Evolutionary conservation across 2,888 invertebrate genomes (phyloP).

Genomic region (Strigamia maritima): DNA sequence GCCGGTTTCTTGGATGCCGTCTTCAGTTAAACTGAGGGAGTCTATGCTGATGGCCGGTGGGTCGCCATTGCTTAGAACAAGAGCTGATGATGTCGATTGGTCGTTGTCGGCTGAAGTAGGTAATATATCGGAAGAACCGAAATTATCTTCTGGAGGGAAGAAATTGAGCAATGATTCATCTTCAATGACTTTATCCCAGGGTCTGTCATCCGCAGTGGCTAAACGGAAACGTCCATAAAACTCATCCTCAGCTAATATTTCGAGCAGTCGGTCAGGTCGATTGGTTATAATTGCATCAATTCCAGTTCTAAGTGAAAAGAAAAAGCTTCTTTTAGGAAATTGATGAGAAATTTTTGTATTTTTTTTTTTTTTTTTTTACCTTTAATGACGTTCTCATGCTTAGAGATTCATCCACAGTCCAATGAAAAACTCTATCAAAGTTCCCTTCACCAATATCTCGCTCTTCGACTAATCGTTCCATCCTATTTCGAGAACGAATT

Average conservation of each 20-base stretch:
- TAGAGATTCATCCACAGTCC: conserved; percentile 40
- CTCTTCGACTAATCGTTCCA: conserved; percentile 26
- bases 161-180: not conserved
- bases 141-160: too few species aligned
- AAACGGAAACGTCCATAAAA: conserved; percentile 43
- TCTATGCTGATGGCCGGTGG: not conserved
- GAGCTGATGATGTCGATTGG: not conserved
- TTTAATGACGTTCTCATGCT: conserved; percentile 35
- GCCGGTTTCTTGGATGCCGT: not conserved
- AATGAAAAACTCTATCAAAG: conserved; percentile 41
- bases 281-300: conserved; percentile 45
- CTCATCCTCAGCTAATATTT: conserved; percentile 43
- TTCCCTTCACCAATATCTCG: conserved; percentile 35
- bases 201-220: conserved; percentile 44
- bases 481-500: not conserved
- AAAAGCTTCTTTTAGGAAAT: not conserved
- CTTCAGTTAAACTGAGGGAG: not conserved
- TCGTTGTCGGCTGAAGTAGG: not conserved
- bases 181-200: conserved; percentile 40
- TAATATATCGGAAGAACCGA: not conserved
- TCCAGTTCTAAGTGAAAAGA: conserved; percentile 37
- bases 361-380: not conserved
- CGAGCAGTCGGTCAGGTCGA: conserved; percentile 43
- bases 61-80: not conserved
- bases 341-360: not conserved